Evolutionary conservation across 2,113 vertebrate genomes (phyloP).

Genomic region (Lophura nycthemera): DNA sequence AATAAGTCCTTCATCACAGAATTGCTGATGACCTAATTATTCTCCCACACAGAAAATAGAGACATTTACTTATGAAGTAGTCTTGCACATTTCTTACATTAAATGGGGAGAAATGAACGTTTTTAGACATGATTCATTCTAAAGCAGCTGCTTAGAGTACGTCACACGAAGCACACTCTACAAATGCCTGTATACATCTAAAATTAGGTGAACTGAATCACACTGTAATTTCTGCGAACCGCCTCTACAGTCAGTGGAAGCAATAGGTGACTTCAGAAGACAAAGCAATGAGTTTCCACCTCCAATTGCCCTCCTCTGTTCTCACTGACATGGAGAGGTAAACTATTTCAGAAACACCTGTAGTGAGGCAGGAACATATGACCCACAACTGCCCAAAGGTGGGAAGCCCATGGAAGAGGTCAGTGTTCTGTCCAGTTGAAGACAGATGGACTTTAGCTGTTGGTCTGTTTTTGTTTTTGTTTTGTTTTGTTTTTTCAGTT

Average conservation of each 20-base stretch:
- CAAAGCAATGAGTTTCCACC: neutral
- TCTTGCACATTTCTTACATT: neutral
- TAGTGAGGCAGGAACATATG: fast-evolving
- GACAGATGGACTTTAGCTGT: neutral
- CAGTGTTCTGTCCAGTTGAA: neutral
- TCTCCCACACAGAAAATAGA: neutral
- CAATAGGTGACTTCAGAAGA: neutral
- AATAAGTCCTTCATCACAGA: neutral
- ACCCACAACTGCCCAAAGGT: fast-evolving
- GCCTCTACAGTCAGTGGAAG: neutral
- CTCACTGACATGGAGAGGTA: neutral
- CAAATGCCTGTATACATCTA: conserved; percentile 10
- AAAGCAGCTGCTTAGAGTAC: conserved; percentile 6
- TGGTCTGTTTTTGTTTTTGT: neutral
- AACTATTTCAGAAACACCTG: neutral
- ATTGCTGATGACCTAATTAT: conserved; percentile 26
- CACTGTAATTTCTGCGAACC: neutral
- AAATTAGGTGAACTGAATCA: conserved; percentile 11
- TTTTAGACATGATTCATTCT: conserved; percentile 13
- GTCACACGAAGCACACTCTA: neutral
- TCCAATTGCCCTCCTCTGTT: neutral
- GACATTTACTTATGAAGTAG: neutral
- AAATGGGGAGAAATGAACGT: neutral
- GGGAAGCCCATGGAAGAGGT: neutral
- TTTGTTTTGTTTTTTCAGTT: neutral